A percentile compares a stretch with the other conserved stretches of the same genome.
Conservation (phyloP, 2,113 vertebrate genomes). For the Cariama cristata region DNA sequence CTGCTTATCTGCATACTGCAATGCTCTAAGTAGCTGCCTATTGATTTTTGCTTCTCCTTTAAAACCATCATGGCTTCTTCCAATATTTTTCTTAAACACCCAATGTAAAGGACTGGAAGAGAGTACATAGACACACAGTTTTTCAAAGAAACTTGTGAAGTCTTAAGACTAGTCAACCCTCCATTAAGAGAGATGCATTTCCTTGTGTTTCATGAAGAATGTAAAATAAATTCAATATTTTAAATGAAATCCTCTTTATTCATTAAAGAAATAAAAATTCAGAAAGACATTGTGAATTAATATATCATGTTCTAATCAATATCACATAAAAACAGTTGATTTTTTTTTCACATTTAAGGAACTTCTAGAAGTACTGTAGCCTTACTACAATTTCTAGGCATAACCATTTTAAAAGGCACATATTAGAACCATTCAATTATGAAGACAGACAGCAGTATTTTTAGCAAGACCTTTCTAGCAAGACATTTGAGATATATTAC, state of each 20-base stretch:
- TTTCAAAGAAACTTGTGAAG: neutral
- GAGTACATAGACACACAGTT: neutral
- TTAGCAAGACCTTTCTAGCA: slow-evolving; percentile 41
- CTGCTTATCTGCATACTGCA: slow-evolving; percentile 59
- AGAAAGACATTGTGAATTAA: neutral
- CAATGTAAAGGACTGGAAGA: neutral
- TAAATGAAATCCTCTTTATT: neutral
- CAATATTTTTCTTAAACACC: neutral
- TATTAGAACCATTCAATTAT: slow-evolving; percentile 32
- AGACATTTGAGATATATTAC: slow-evolving; percentile 45
- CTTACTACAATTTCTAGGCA: neutral
- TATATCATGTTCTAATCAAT: neutral
- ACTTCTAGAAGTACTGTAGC: neutral
- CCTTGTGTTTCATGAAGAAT: neutral
- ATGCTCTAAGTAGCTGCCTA: slow-evolving; percentile 53
- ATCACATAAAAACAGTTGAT: neutral
- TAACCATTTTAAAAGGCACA: slow-evolving; percentile 7
- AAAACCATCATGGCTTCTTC: slow-evolving; percentile 7
- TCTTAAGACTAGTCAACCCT: slow-evolving; percentile 4
- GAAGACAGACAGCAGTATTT: slow-evolving; percentile 37
- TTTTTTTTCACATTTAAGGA: neutral
- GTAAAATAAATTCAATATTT: neutral
- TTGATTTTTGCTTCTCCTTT: slow-evolving; percentile 64
- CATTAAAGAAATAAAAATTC: neutral
- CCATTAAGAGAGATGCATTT: neutral